These are phyloP conservation scores for Glyptemys insculpta DNA, from an alignment of 2,797 vertebrate genomes.

Conservation along the genomic window DNA sequence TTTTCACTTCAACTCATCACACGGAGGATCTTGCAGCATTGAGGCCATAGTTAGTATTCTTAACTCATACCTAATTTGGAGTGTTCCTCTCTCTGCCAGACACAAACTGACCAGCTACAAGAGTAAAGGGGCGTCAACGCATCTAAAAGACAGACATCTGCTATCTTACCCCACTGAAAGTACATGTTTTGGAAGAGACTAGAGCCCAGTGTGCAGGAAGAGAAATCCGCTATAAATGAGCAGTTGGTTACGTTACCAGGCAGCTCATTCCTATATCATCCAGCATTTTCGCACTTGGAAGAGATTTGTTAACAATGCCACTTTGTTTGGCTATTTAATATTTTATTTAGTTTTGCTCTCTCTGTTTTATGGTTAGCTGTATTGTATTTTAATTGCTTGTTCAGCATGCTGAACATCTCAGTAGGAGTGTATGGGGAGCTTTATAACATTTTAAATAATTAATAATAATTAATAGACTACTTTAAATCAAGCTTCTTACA, in stretches of 20 bases:
- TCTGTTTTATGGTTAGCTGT: slow-evolving; percentile 49
- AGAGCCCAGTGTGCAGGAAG: background rate
- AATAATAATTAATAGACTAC: slow-evolving; percentile 62
- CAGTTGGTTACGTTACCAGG: background rate
- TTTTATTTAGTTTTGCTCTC: slow-evolving; percentile 49
- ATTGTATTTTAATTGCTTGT: slow-evolving; percentile 57
- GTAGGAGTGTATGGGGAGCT: background rate
- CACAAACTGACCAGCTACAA: background rate
- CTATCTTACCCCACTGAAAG: background rate
- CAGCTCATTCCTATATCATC: background rate
- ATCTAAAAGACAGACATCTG: background rate
- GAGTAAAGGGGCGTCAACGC: background rate
- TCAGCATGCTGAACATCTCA: slow-evolving; percentile 18
- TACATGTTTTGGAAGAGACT: background rate
- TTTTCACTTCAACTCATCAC: background rate
- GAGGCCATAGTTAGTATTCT: background rate
- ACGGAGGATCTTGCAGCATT: background rate
- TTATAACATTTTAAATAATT: slow-evolving; percentile 67
- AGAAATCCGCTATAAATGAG: background rate
- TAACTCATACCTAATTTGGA: fast-evolving
- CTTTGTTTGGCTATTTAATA: slow-evolving; percentile 50
- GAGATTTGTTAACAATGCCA: background rate
- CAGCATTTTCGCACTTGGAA: background rate
- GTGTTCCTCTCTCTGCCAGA: background rate
- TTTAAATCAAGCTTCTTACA: slow-evolving; percentile 39